Conservation (phyloP, 23 tunicate species). For the Aplidium turbinatum region DNA sequence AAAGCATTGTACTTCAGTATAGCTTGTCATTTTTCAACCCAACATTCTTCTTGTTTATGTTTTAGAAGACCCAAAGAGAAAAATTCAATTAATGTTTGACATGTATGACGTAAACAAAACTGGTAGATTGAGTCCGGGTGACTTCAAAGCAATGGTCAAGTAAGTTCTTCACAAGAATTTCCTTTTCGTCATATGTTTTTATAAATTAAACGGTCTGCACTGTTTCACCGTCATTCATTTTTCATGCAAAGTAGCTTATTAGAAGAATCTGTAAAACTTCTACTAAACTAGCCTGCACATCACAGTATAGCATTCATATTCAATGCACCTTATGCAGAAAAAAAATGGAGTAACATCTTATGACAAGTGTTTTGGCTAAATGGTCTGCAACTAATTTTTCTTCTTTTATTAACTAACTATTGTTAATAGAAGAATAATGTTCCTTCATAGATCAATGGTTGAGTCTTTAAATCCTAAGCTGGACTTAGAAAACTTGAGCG, state of each 20-base stretch:
- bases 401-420: background rate
- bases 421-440: background rate
- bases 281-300: too few species aligned
- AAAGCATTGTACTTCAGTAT: too few species aligned
- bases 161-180: slow-evolving; percentile 5
- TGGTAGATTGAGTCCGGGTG: slow-evolving; percentile 22
- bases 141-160: slow-evolving; percentile 49
- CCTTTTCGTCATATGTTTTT: background rate
- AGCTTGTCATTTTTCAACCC: background rate
- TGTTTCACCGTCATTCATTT: too few species aligned
- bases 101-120: slow-evolving; percentile 45
- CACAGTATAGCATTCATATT: too few species aligned
- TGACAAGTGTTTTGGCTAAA: background rate
- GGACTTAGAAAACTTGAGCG: slow-evolving; percentile 39
- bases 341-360: background rate
- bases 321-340: background rate
- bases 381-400: too few species aligned
- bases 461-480: slow-evolving; percentile 57
- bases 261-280: too few species aligned
- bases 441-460: slow-evolving; percentile 41
- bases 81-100: slow-evolving; percentile 40
- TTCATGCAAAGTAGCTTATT: too few species aligned
- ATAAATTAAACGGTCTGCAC: background rate
- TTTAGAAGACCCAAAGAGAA: slow-evolving; percentile 25
- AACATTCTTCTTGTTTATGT: background rate